Evolutionary conservation across 2,113 vertebrate species (phyloP).

Genomic region (Takifugu bimaculatus): DNA sequence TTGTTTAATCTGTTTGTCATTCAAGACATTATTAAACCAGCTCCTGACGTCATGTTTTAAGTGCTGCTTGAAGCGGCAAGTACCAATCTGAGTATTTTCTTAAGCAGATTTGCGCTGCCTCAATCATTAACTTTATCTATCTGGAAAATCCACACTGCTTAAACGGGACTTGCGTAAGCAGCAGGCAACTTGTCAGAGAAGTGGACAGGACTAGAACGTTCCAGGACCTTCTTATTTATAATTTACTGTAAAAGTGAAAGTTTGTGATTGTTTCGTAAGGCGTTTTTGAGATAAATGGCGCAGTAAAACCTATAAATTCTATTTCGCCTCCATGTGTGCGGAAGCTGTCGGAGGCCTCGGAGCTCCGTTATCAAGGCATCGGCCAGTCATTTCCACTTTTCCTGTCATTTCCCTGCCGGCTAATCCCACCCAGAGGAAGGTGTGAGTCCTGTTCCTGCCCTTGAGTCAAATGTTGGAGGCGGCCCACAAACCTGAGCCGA

Average conservation of each 20-base stretch:
- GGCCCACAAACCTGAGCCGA: slow-evolving; percentile 6
- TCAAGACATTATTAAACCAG: too few relatives aligned
- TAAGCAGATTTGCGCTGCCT: slow-evolving; percentile 29
- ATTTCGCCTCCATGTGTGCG: too few relatives aligned
- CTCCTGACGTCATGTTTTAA: not conserved
- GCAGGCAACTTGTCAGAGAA: not conserved
- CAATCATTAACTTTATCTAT: slow-evolving; percentile 16
- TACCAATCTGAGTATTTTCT: not conserved
- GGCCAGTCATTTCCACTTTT: slow-evolving; percentile 37
- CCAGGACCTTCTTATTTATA: not conserved
- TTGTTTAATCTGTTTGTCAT: too few relatives aligned
- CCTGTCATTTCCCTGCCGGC: slow-evolving; percentile 45
- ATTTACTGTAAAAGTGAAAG: too few relatives aligned
- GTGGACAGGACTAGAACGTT: not conserved
- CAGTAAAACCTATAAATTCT: too few relatives aligned
- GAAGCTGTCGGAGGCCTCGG: not conserved
- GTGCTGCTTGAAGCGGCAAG: not conserved
- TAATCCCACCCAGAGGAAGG: slow-evolving; percentile 14
- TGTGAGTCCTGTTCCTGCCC: slow-evolving; percentile 15
- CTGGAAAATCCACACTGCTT: too few relatives aligned
- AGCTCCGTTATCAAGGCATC: slow-evolving; percentile 24
- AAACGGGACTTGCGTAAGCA: slow-evolving; percentile 5
- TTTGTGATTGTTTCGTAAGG: too few relatives aligned
- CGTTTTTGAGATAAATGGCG: too few relatives aligned
- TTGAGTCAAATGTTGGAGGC: slow-evolving; percentile 3